Base-by-base conservation (phyloP, 2,888 invertebrate genomes). In the Lamellibrachia columna region DNA sequence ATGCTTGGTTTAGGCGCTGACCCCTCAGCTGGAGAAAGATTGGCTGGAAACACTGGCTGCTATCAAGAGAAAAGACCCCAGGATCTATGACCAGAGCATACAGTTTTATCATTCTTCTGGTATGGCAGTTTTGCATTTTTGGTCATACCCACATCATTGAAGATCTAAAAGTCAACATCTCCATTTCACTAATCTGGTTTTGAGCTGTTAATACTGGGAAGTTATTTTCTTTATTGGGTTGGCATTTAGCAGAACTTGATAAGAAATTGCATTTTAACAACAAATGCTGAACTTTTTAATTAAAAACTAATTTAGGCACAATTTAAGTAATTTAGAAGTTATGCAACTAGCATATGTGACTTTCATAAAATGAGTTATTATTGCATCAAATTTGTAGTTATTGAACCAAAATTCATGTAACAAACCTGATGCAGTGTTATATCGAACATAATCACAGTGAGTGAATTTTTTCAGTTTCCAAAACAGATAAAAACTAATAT, bases 21-120 rank as follows among this genome's bases (percentile, higher is more conserved):
- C 97, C 0, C 97, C 98, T 95, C 97, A 98, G 94, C 97, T 98
- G 91, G 99, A 99, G 95, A 98, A 98, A 94, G 98, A 98, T 94
- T 99, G 99, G 96, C 97, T 98, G 91, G 98, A 98, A 96, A 98
- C 99, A 0, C 97, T 99, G 2, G 97, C 98, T 0, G 98, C 98
- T 92, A 96, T 99, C 91, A 99, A 99, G 96, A 98, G 97, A 91
- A 98, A 98, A 95, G 98, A 99, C 97, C 98, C 99, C 0, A 97
- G 97, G 94, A 99, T 99, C 94, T 99, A 99, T 96, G 98, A 99
- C 95, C 97, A 98, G 90, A 97, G 97, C 92, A 93, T 93, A 40
- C 94, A 94, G 55, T 96, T 96, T 93, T 96, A 94, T 93, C 97
- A 53, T 55, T n/a, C 92, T 53, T 92, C 52, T 7, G 92, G 40